Conservation (phyloP, 2,888 invertebrate species). For the Eumerus sabulonum region DNA sequence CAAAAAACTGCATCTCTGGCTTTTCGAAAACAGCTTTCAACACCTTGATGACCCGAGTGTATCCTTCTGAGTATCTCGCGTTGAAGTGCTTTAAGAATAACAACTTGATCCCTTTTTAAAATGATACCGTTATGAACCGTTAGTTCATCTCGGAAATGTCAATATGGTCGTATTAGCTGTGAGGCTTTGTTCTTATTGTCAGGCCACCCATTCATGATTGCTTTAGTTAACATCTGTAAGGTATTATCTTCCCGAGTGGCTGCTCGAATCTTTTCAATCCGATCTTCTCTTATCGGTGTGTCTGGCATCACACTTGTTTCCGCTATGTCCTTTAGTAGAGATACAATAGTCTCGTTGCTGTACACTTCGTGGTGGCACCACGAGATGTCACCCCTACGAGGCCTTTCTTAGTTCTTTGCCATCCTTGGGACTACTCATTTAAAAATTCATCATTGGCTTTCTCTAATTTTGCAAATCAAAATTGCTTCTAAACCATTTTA, state of each 20-base stretch:
- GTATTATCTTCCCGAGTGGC: not conserved
- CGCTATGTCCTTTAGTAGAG: no score
- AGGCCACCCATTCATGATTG: conserved; percentile 19
- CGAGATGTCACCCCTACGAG: no score
- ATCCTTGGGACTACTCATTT: no score
- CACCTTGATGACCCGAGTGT: conserved; percentile 27
- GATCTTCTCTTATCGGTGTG: conserved; percentile 7
- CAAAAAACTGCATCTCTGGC: conserved; percentile 37
- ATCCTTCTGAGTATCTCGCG: conserved; percentile 8
- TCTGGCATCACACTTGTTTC: no score
- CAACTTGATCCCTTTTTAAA: conserved; percentile 5
- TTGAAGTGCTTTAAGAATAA: conserved; percentile 31
- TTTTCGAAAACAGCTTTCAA: conserved; percentile 11
- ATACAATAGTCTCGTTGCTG: no score
- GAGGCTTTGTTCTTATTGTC: not conserved
- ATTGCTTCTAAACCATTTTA: no score
- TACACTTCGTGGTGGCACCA: no score
- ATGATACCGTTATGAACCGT: conserved; percentile 13
- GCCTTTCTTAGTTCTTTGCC: no score
- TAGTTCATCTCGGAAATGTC: conserved; percentile 21
- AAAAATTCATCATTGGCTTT: no score
- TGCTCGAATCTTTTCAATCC: conserved; percentile 1
- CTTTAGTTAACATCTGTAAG: not conserved
- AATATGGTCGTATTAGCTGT: conserved; percentile 15
- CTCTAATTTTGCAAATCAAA: no score